Evolutionary conservation across 2,797 vertebrate genomes (phyloP), one percentile per base, ranked within the genome.

Genomic region (Spea hammondii): DNA sequence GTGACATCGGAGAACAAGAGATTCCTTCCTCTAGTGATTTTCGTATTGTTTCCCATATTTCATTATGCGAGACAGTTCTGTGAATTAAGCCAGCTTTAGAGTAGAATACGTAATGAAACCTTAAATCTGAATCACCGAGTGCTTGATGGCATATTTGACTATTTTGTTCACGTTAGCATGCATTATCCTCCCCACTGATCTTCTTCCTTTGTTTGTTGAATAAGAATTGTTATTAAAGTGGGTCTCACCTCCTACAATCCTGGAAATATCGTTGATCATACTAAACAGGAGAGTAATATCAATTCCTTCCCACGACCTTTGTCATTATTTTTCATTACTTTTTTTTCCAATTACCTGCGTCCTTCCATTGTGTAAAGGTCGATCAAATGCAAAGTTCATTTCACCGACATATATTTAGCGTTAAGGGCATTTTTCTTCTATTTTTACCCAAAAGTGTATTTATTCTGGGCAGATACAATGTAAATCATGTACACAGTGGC

Each of bases 161-260:
- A 32, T 67, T 83, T 84, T 78, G 51, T 67, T 74, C 8, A 80
- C 74, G 85, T 77, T 82, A 83, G 82, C 77, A 80, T 70, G 49
- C 83, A 57, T 68, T 62, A 47, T 71, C 44, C 44, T 68, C 8
- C 57, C 17, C 50, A 13, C 70, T 62, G 65, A 59, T 60, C 51
- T 7, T 48, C 59, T 46, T 59, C 48, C 51, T 72, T 65, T 76
- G 70, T 68, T 73, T 79, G 72, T 57, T 71, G 57, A 65, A 17
- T 49, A 54, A n/a, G 50, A 13, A 64, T 65, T 65, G 49, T 70
- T 62, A 75, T 69, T 71, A 55, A 64, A 62, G 70, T 70, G 57
- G 57, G 48, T n/a, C 11, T 13, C 51, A 8, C 57, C 44, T 14
- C 66, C 54, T 51, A 8, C 65, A 49, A 50, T 48, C 14, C n/a